Evolutionary conservation across 1,140 invertebrate genomes (phyloP).

Genomic region (Archegozetes longisetosus): DNA sequence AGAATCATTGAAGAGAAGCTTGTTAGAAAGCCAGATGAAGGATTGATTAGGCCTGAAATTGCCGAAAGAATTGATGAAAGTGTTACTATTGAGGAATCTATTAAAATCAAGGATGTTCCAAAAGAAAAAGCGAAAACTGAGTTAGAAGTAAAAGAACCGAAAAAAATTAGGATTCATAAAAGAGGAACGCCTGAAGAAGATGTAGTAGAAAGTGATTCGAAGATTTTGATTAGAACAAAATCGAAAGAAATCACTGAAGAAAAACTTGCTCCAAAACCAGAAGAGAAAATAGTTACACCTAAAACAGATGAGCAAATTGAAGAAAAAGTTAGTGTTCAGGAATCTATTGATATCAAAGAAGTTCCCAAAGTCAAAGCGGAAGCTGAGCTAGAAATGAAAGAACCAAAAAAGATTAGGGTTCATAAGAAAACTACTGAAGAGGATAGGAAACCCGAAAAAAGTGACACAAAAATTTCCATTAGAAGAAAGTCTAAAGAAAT

Average conservation of each 20-base stretch:
- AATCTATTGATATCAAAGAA: no score
- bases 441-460: slow-evolving; percentile 6
- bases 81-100: background rate
- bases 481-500: no score
- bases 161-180: slow-evolving; percentile 2
- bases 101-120: background rate
- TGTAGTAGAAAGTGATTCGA: slow-evolving; percentile 1
- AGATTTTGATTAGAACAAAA: background rate
- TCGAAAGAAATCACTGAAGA: slow-evolving; percentile 17
- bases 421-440: slow-evolving; percentile 7
- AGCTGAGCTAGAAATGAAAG: background rate
- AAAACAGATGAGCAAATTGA: no score
- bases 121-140: slow-evolving; percentile 10
- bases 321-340: no score
- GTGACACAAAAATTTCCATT: no score
- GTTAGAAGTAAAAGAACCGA: slow-evolving; percentile 19
- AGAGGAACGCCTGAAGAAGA: background rate
- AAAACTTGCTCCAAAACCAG: slow-evolving; percentile 8
- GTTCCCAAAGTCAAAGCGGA: slow-evolving; percentile 11
- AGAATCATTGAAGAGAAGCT: background rate
- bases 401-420: background rate
- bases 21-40: slow-evolving; percentile 8
- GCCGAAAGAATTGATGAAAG: background rate
- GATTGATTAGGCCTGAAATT: background rate
- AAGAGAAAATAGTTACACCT: no score